These are phyloP conservation scores for Anas flavirostris DNA, from an alignment of 2,797 vertebrate species.

Conservation along the genomic window DNA sequence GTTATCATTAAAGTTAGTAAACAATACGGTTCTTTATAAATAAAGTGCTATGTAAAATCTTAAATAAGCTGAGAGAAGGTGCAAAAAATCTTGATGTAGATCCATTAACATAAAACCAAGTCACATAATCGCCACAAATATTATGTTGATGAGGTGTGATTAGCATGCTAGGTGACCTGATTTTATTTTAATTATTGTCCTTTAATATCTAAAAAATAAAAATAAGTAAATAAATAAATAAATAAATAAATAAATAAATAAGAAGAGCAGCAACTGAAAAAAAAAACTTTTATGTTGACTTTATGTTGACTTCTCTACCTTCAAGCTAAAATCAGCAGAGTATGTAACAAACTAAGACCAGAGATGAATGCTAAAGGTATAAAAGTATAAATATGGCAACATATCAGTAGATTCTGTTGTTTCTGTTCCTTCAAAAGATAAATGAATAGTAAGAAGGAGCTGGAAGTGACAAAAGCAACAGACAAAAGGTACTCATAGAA, in stretches of 20 bases:
- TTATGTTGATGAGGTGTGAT: not conserved
- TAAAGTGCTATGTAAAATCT: fast-evolving
- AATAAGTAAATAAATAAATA: not conserved
- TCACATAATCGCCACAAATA: not conserved
- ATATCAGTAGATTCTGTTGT: not conserved
- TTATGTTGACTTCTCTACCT: not conserved
- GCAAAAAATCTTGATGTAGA: not conserved
- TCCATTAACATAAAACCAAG: not conserved
- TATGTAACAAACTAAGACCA: not conserved
- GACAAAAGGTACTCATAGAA: not conserved
- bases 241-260: not conserved
- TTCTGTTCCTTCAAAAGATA: not conserved
- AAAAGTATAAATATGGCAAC: not conserved
- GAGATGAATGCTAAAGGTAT: not conserved
- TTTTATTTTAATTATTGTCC: not conserved
- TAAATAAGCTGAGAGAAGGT: not conserved
- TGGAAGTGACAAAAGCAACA: not conserved
- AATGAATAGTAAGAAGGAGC: not conserved
- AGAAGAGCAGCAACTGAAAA: not conserved
- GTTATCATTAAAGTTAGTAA: not conserved
- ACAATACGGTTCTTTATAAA: not conserved
- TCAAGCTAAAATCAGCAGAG: not conserved
- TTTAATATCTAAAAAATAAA: not conserved
- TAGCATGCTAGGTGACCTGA: not conserved
- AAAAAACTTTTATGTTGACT: not conserved